Evolutionary conservation across 2,797 vertebrate genomes (phyloP).

Genomic region (Arctocebus calabarensis): DNA sequence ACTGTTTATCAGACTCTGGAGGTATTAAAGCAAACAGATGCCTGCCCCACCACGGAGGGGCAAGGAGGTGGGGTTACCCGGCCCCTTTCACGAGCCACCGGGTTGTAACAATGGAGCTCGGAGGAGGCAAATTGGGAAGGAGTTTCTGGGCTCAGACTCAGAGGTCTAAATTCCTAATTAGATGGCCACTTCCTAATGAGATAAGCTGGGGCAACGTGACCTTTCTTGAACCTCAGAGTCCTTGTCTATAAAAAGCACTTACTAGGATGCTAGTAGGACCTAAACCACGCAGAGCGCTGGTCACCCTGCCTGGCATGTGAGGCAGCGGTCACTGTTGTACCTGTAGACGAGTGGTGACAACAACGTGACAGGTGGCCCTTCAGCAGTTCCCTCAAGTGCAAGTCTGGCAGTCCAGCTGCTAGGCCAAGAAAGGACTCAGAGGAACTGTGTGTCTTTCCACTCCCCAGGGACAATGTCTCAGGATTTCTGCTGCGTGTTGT

Average conservation of each 20-base stretch:
- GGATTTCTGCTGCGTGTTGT: neutral
- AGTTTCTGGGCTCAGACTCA: conserved; percentile 8
- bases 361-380: conserved; percentile 14
- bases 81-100: conserved; percentile 5
- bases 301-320: neutral
- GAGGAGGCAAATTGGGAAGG: conserved; percentile 42
- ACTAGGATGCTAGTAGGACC: neutral
- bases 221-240: conserved; percentile 6
- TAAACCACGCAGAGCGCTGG: neutral
- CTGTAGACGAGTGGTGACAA: neutral
- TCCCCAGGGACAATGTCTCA: neutral
- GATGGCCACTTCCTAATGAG: conserved; percentile 42
- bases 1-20: conserved; percentile 50
- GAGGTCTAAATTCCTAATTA: conserved; percentile 44
- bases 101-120: conserved; percentile 10
- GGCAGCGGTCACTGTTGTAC: neutral
- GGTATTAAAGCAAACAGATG: conserved; percentile 58
- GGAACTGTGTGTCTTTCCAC: neutral
- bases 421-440: neutral
- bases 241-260: conserved; percentile 46
- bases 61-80: neutral
- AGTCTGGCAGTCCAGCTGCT: neutral
- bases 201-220: conserved; percentile 58
- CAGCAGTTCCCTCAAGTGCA: neutral
- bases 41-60: neutral